Base-by-base conservation (phyloP, 37 sponge, comb jelly and placozoan species). In the Aplysina aerophoba region DNA sequence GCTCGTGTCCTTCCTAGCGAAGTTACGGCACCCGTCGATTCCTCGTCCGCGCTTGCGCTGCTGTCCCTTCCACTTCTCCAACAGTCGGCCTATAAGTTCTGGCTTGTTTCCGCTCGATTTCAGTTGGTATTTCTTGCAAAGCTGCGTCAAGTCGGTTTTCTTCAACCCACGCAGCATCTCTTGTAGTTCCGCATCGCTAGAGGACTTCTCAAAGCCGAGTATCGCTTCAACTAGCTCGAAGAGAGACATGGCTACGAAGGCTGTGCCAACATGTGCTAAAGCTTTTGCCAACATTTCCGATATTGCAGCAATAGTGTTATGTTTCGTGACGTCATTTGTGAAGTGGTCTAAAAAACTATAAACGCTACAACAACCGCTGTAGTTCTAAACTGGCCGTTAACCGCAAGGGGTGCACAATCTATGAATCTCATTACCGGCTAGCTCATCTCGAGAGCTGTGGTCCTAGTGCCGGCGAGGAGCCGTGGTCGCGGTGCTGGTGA, bases 231-330 rank as follows among this genome's bases (percentile, higher is more conserved):
- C 73, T 35, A 33, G 16, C 4, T 5, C 73, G 31, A 71, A 5
- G 3, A 30, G 4, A 19, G n/a, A 5, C 21, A 28, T 33, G 4
- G 33, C 28, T n/a, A 28, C n/a, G 4, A 20, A 71, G 4, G 11
- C 20, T 71, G 3, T 4, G 33, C 36, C n/a, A 25, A 33, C 36
- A 35, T 12, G n/a, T 21, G 21, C 33, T 11, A 28, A 71, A 4
- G 36, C 33, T 71, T 71, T 71, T 71, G 73, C 73, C 73, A 34
- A 71, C 73, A 71, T 71, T 13, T 71, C 73, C 73, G 34, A 37
- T 34, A 15, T 71, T 71, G 36, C 37, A 19, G 2, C 6, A 71
- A 30, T 2, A 17, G 2, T 6, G 73, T 71, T 38, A 71, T 33
- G 73, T 30, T 71, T 71, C 12, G 37, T 71, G 73, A 71, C 12